A percentile compares a stretch with the other conserved stretches of the same genome.
Evolutionary conservation across 37 sponge, comb jelly and placozoan species (phyloP).

Genomic region (Aplysina aerophoba): DNA sequence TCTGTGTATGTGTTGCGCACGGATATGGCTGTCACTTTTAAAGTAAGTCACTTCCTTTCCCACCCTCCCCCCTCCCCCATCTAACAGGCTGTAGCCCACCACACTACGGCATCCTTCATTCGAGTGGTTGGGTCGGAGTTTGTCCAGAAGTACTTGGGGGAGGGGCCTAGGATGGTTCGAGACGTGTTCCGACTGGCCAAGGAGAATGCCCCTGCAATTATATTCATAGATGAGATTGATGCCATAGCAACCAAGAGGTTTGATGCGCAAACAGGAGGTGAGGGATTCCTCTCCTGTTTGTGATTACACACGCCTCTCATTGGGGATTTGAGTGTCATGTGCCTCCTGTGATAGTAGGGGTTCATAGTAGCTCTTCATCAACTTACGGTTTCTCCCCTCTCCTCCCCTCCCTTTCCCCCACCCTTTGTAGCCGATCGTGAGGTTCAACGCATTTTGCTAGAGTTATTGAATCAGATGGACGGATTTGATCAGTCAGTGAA

Average conservation of each 20-base stretch:
- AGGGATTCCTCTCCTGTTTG: not conserved
- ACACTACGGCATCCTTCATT: conserved; percentile 93
- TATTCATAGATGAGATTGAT: conserved; percentile 99
- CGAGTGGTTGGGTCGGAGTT: conserved; percentile 98
- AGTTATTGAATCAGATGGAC: conserved; percentile 98
- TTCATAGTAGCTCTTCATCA: no score
- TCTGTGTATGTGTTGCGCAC: no score
- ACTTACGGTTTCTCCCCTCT: not conserved
- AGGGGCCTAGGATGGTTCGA: conserved; percentile 96
- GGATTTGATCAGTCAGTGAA: conserved; percentile 97
- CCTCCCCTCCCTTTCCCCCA: not conserved
- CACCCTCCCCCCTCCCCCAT: not conserved
- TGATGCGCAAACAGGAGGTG: conserved; percentile 98
- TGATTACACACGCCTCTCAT: no score
- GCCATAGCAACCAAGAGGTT: conserved; percentile 99
- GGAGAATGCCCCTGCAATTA: conserved; percentile 98
- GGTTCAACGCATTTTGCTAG: conserved; percentile 96
- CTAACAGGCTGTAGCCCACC: conserved; percentile 84
- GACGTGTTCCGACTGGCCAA: conserved; percentile 97
- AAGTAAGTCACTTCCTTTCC: not conserved
- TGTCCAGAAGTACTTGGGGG: conserved; percentile 99
- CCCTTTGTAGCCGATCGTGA: conserved; percentile 88
- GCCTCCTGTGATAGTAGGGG: no score
- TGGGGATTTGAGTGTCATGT: no score
- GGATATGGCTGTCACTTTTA: no score